Base-by-base conservation (phyloP, 2,888 invertebrate genomes). In the Physocephala rufipes region DNA sequence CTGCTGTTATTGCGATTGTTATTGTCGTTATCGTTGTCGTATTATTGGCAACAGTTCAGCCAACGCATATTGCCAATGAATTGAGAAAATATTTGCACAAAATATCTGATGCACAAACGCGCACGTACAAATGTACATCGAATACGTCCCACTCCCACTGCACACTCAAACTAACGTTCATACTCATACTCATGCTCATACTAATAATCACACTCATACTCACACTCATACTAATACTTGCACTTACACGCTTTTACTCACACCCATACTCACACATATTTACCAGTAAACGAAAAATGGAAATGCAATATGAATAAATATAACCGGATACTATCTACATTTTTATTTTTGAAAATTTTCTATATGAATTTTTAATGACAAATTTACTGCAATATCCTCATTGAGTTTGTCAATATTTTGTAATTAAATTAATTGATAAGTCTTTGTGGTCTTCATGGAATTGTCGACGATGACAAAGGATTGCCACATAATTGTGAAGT, bases 21-120 rank as follows among this genome's bases (percentile, higher is more conserved):
- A 63, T 74, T 74, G 74, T 77, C 76, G 78, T 74, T 75, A 71
- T 74, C 76, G 72, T 76, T 74, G 70, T 73, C 53, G n/a, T 28
- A 16, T 67, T 67, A 43, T 55, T 55, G 58, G 26, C 59, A 61
- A 67, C 67, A 59, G 30, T 19, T 59, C 67, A 59, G 49, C 28
- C 59, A 59, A 9, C 36, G 36, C 9, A 45, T 59, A n/a, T 51
- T 67, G 67, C 67, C 47, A 49, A 21, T 47, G 59, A 59, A 67
- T 67, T 59, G 59, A 45, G 47, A 67, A 59, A 67, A 80, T 47
- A 63, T 63, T 43, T 47, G 28, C 45, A 63, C 16, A 36, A 36
- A 36, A 36, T 36, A 9, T 36, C 4, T 36, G 36, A 4, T 7
- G 5, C 4, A 36, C 36, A 4, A 9, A 4, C 36, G 36, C 36